phyloP scores from a whole-genome alignment of 2,888 invertebrate species.

The Erynnis tages region DNA sequence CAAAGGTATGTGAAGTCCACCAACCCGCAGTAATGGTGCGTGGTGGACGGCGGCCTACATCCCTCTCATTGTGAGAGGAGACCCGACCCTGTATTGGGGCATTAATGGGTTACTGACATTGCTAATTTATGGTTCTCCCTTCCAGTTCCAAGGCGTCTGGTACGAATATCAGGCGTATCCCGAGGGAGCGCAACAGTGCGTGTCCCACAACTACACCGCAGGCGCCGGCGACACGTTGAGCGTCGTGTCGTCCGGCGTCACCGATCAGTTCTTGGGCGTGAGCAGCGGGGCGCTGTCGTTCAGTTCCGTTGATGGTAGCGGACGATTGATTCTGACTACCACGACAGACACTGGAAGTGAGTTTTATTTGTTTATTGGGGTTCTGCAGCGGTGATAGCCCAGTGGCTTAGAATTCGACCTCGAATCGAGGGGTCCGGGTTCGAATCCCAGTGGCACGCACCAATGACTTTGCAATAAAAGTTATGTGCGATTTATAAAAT shows the following conservation, averaged over 20 bases:
- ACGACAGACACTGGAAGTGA: conserved; percentile 41
- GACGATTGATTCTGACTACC: conserved; percentile 45
- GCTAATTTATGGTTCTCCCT: conserved; percentile 18
- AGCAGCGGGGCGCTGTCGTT: conserved; percentile 42
- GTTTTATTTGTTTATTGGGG: neutral
- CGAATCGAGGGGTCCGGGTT: too few relatives aligned
- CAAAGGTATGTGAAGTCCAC: too few relatives aligned
- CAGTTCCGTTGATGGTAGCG: conserved; percentile 41
- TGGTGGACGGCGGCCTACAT: too few relatives aligned
- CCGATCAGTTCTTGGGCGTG: conserved; percentile 43
- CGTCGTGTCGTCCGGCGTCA: conserved; percentile 47
- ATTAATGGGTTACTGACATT: too few relatives aligned
- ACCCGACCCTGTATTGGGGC: too few relatives aligned
- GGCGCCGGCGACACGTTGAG: conserved; percentile 39
- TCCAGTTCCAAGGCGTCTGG: conserved; percentile 41
- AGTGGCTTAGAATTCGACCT: too few relatives aligned
- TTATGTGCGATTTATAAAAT: too few relatives aligned
- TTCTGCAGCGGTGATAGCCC: too few relatives aligned
- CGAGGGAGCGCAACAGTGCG: conserved; percentile 52
- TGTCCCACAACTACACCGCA: conserved; percentile 45
- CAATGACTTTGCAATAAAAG: too few relatives aligned
- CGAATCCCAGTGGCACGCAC: too few relatives aligned
- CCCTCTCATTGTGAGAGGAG: too few relatives aligned
- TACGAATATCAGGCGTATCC: conserved; percentile 42
- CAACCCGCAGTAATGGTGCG: too few relatives aligned